A percentile compares a stretch with the other conserved stretches of the same genome.
phyloP scores from a whole-genome alignment of 2,113 vertebrate genomes.

The Petrocephalus zakoni region DNA sequence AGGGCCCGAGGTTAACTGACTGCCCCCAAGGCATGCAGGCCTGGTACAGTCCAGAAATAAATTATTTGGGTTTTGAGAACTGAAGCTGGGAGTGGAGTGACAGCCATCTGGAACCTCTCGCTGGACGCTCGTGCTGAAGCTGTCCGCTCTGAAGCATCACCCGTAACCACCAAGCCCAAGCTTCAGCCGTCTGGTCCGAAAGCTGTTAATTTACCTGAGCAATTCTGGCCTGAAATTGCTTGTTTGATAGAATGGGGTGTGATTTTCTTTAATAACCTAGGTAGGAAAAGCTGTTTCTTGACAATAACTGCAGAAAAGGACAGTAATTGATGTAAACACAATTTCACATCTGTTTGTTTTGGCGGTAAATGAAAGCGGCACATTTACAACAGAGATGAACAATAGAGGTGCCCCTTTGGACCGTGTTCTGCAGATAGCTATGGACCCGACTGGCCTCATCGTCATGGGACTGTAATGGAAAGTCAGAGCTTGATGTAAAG shows the following conservation, averaged over 20 bases:
- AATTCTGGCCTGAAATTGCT: conserved; percentile 6
- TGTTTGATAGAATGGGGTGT: not conserved
- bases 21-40: not conserved
- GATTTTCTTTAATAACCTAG: conserved; percentile 13
- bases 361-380: conserved; percentile 2
- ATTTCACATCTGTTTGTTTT: conserved; percentile 9
- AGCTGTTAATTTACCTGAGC: conserved; percentile 10
- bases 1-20: not conserved
- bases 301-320: conserved; percentile 10
- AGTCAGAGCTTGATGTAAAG: not conserved
- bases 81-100: not conserved
- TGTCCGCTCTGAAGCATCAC: not conserved
- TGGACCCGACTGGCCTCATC: not conserved
- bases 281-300: not conserved
- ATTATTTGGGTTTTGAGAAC: not conserved
- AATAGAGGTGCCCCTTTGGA: not conserved
- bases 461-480: not conserved
- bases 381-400: not conserved
- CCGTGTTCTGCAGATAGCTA: not conserved
- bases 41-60: not conserved
- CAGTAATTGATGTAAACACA: conserved; percentile 12
- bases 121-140: not conserved
- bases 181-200: not conserved
- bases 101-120: not conserved
- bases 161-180: not conserved